phyloP scores from a whole-genome alignment of 2,888 invertebrate genomes.

The Mythimna vitellina region DNA sequence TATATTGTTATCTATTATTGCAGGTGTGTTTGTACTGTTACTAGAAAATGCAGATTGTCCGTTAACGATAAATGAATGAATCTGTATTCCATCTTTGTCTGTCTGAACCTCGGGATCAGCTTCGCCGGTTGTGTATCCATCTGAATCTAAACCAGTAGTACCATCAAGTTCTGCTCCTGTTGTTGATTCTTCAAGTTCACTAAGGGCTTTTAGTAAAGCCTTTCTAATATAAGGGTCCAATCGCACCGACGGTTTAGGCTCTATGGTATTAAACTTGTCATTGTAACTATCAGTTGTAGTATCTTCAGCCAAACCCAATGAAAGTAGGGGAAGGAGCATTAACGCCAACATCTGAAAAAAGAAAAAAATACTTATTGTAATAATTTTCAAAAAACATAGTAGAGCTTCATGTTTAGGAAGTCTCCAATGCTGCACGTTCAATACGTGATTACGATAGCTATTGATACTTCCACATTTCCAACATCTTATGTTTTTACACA shows the following conservation, averaged over 20 bases:
- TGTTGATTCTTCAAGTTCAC: constrained; percentile 92
- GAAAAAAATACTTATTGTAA: constrained; percentile 41
- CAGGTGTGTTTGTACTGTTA: constrained; percentile 76
- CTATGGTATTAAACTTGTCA: constrained; percentile 85
- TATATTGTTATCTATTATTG: constrained; percentile 81
- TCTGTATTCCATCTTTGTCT: constrained; percentile 84
- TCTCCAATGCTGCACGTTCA: constrained; percentile 25
- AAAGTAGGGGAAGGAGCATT: constrained; percentile 73
- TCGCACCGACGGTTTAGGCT: constrained; percentile 90
- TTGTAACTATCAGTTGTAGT: constrained; percentile 74
- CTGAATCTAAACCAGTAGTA: constrained; percentile 78
- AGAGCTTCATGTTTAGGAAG: constrained; percentile 14
- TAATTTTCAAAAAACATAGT: not conserved
- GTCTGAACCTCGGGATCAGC: constrained; percentile 78
- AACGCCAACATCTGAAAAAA: constrained; percentile 81
- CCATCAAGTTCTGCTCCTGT: constrained; percentile 83
- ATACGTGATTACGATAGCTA: constrained; percentile 66
- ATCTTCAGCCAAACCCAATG: constrained; percentile 77
- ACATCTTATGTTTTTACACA: constrained; percentile 76
- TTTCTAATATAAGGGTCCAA: constrained; percentile 94
- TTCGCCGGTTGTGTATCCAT: constrained; percentile 79
- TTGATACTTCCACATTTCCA: constrained; percentile 79
- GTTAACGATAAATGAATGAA: constrained; percentile 90
- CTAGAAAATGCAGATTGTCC: constrained; percentile 85
- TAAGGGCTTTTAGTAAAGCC: constrained; percentile 94